Evolutionary conservation across 2,113 vertebrate genomes (phyloP).

Genomic region (Trogon surrucura): DNA sequence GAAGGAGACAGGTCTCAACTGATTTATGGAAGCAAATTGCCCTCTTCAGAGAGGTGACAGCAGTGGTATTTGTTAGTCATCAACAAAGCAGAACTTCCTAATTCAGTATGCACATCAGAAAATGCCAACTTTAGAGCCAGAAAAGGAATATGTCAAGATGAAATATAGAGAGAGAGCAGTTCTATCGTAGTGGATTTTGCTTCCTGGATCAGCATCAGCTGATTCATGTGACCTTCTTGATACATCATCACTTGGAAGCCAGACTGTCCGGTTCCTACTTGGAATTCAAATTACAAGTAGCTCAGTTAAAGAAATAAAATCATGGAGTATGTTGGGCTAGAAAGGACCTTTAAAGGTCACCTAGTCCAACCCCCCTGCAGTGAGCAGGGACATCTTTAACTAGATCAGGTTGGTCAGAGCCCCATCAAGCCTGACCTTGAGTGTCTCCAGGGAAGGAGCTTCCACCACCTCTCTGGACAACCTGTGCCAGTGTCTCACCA

Average conservation of each 20-base stretch:
- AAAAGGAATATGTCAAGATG: not conserved
- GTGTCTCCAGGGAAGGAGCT: too few species aligned
- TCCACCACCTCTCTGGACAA: too few species aligned
- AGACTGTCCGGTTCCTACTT: not conserved
- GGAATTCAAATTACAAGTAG: not conserved
- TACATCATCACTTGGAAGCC: not conserved
- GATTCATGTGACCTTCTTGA: not conserved
- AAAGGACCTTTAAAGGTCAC: too few species aligned
- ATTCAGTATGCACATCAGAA: not conserved
- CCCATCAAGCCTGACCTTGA: too few species aligned
- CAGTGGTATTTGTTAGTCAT: not conserved
- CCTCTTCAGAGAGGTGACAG: not conserved
- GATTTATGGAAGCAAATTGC: conserved; percentile 1
- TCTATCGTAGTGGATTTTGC: not conserved
- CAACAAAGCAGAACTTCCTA: not conserved
- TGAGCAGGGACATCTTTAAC: too few species aligned
- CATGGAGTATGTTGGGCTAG: too few species aligned
- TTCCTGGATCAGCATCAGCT: not conserved
- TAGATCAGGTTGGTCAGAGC: too few species aligned
- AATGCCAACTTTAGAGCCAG: not conserved
- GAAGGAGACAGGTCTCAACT: not conserved
- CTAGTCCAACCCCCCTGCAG: too few species aligned
- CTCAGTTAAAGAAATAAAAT: not conserved
- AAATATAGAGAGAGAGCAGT: not conserved
- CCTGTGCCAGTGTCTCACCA: too few species aligned